phyloP scores from a whole-genome alignment of 1,140 invertebrate genomes.

The Trichogramma pretiosum region DNA sequence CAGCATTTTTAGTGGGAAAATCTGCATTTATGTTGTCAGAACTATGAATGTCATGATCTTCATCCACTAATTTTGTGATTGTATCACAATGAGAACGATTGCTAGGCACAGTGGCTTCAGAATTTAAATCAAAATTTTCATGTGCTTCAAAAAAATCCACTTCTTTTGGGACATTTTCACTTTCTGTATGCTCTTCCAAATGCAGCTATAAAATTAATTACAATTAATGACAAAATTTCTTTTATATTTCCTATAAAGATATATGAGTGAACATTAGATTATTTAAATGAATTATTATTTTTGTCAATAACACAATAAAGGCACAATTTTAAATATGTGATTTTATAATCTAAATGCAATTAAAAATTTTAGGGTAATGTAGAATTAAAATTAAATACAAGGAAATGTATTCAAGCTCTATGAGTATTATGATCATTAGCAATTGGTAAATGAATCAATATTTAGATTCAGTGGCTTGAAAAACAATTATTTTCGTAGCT shows the following conservation, averaged over 20 bases:
- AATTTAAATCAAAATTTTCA: constrained; percentile 40
- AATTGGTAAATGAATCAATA: too few relatives aligned
- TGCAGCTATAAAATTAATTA: constrained; percentile 48
- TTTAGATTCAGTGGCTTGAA: constrained; percentile 19
- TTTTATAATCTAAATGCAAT: too few relatives aligned
- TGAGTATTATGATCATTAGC: too few relatives aligned
- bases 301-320: too few relatives aligned
- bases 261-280: not conserved
- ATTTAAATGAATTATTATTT: not conserved
- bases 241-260: not conserved
- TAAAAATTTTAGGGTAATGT: too few relatives aligned
- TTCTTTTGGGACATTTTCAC: constrained; percentile 51
- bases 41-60: constrained; percentile 13
- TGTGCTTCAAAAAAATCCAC: constrained; percentile 78
- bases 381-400: too few relatives aligned
- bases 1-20: constrained; percentile 10
- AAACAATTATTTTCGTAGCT: constrained; percentile 27
- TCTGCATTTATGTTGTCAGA: constrained; percentile 12
- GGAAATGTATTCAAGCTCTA: too few relatives aligned
- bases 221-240: constrained; percentile 12
- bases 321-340: too few relatives aligned
- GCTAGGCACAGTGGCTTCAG: constrained; percentile 24
- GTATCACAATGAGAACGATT: constrained; percentile 17
- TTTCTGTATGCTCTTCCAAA: constrained; percentile 46
- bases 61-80: constrained; percentile 13